Percentiles rank a stretch among this genome's conserved stretches.
Evolutionary conservation across 2,113 vertebrate genomes (phyloP).

Genomic region (Calidris pygmaea): DNA sequence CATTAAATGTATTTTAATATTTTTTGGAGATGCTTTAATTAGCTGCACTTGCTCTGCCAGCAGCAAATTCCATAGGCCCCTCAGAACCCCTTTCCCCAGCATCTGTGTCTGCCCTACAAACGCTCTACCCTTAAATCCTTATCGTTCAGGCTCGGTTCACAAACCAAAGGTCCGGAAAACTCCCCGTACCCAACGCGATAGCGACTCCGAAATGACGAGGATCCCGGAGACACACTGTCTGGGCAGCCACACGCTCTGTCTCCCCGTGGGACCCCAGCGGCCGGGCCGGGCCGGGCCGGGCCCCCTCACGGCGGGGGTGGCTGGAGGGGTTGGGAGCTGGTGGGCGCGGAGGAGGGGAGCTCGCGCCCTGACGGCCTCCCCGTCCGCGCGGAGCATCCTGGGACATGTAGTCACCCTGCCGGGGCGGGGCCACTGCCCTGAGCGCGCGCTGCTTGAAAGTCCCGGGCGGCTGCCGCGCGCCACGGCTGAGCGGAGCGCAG

Average conservation of each 20-base stretch:
- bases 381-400: neutral
- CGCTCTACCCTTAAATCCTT: rapidly evolving
- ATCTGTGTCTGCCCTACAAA: rapidly evolving
- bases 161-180: neutral
- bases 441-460: slow-evolving; percentile 60
- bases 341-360: too few species aligned
- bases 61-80: rapidly evolving
- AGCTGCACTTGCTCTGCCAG: neutral
- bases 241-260: rapidly evolving
- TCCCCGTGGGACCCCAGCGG: rapidly evolving
- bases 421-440: neutral
- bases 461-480: neutral
- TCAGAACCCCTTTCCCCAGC: neutral
- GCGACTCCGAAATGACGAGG: rapidly evolving
- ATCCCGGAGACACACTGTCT: rapidly evolving
- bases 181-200: too few species aligned
- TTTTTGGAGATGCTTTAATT: neutral
- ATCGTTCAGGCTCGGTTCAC: neutral
- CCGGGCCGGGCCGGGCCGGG: neutral
- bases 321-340: too few species aligned
- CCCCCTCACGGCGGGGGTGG: too few species aligned
- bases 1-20: rapidly evolving
- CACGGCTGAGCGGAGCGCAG: rapidly evolving
- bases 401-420: neutral
- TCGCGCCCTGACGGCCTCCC: neutral